Conservation (phyloP, 2,113 vertebrate genomes). For the Phalacrocorax carbo region DNA sequence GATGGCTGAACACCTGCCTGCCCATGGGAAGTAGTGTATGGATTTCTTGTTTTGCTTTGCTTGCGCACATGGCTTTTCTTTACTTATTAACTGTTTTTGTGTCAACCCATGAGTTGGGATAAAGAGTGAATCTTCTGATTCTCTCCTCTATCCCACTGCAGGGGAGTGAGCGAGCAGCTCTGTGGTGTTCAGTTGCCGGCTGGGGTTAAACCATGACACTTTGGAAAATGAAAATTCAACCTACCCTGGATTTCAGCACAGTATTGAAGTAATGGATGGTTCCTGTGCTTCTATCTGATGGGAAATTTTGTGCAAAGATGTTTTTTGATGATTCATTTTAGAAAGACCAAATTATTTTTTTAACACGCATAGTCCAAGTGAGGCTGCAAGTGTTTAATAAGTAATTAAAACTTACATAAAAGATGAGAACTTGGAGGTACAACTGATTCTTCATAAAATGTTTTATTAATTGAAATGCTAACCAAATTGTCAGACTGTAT, state of each 20-base stretch:
- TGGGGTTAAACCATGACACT: background rate
- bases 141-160: no score
- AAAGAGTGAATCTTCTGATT: no score
- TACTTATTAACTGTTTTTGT: no score
- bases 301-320: background rate
- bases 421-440: background rate
- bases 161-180: no score
- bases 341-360: background rate
- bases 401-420: slow-evolving; percentile 21
- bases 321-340: background rate
- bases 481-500: background rate
- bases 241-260: background rate
- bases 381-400: background rate
- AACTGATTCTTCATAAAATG: background rate
- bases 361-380: background rate
- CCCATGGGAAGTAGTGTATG: no score
- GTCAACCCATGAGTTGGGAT: no score
- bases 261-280: background rate
- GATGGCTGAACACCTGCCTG: no score
- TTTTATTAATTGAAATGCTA: slow-evolving; percentile 23
- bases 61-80: no score
- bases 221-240: background rate
- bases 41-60: no score
- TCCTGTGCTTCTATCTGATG: background rate
- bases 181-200: no score